phyloP scores from a whole-genome alignment of 92 coral and sea anemone species.

The Umimayanthus kanabou region DNA sequence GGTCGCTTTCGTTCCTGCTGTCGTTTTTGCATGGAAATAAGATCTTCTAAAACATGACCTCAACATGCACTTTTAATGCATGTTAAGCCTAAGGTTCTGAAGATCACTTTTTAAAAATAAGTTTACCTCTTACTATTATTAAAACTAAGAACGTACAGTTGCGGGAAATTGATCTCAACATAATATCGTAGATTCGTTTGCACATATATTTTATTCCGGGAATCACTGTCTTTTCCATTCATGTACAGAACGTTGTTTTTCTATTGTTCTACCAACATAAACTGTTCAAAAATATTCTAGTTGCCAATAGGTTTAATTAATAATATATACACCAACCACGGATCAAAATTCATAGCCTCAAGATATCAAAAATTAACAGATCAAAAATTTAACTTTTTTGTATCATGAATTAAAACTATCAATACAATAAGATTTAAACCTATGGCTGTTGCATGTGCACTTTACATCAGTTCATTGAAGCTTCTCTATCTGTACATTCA shows the following conservation, averaged over 20 bases:
- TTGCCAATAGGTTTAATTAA: background rate
- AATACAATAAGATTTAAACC: no score
- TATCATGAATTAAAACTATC: background rate
- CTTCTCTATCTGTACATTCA: background rate
- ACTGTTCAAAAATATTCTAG: background rate
- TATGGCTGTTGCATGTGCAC: background rate
- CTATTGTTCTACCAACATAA: background rate
- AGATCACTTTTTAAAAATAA: no score
- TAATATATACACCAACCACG: background rate
- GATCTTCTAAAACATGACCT: no score
- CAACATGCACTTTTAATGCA: no score
- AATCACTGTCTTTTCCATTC: background rate
- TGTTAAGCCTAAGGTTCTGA: no score
- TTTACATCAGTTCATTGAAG: background rate
- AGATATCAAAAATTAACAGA: background rate
- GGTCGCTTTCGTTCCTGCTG: no score
- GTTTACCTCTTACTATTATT: no score
- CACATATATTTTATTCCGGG: no score
- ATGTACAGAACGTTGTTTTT: background rate
- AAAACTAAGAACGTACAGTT: no score
- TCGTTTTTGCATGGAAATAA: no score
- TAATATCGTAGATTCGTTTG: no score
- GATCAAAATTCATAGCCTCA: background rate
- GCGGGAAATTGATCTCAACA: background rate
- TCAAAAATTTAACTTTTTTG: no score